A percentile compares a stretch with the other conserved stretches of the same genome.
These are phyloP conservation scores for Drosophila auraria DNA, from an alignment of 1,140 invertebrate genomes.

Conservation along the genomic window DNA sequence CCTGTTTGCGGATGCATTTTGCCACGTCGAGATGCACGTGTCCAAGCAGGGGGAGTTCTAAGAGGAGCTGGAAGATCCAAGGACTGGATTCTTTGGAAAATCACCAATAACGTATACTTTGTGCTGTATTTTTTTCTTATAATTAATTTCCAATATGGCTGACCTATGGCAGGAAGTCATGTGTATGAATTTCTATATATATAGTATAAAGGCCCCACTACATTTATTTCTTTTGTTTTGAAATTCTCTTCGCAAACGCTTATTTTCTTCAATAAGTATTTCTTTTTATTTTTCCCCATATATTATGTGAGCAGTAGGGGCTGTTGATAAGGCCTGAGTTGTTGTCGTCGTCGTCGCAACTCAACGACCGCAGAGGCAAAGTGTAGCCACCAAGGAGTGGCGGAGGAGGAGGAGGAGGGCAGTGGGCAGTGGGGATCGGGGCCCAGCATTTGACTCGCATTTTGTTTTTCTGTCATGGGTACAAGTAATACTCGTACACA, in stretches of 20 bases:
- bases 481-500: slow-evolving; percentile 26
- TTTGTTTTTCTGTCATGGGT: slow-evolving; percentile 50
- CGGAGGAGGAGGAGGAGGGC: not conserved
- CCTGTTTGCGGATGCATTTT: slow-evolving; percentile 62
- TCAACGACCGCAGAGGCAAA: slow-evolving; percentile 61
- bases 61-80: slow-evolving; percentile 13
- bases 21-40: slow-evolving; percentile 60
- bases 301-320: slow-evolving; percentile 58
- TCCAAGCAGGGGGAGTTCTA: slow-evolving; percentile 27
- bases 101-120: slow-evolving; percentile 28
- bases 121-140: slow-evolving; percentile 12
- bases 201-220: slow-evolving; percentile 37
- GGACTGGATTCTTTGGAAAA: slow-evolving; percentile 42
- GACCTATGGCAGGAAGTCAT: slow-evolving; percentile 65
- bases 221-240: slow-evolving; percentile 77
- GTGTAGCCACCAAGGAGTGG: slow-evolving; percentile 20
- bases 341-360: slow-evolving; percentile 44
- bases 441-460: slow-evolving; percentile 41
- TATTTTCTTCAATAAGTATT: slow-evolving; percentile 58
- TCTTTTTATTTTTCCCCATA: slow-evolving; percentile 39
- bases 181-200: slow-evolving; percentile 18
- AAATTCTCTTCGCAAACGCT: slow-evolving; percentile 61
- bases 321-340: slow-evolving; percentile 65
- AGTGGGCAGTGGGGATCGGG: slow-evolving; percentile 4
- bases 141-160: slow-evolving; percentile 62